A percentile compares a stretch with the other conserved stretches of the same genome.
Evolutionary conservation across 2,797 vertebrate genomes (phyloP).

Genomic region (Sylvia borin): DNA sequence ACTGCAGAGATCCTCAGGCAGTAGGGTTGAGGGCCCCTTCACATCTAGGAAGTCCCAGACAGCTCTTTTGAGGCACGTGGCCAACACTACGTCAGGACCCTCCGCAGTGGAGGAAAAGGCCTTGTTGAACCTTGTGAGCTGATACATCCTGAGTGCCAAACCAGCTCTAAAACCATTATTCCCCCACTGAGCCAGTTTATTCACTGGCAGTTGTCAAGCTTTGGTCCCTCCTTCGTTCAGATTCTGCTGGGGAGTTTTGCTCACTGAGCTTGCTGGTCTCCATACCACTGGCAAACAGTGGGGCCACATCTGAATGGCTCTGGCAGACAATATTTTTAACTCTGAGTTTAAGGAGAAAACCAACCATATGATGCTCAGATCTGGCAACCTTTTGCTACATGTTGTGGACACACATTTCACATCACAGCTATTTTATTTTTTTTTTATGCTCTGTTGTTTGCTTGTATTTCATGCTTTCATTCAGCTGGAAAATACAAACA

Average conservation of each 20-base stretch:
- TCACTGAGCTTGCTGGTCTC: not conserved
- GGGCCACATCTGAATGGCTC: not conserved
- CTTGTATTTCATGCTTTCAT: constrained; percentile 74
- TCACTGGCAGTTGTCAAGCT: not conserved
- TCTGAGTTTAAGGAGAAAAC: not conserved
- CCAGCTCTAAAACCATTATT: not conserved
- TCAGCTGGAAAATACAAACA: constrained; percentile 76
- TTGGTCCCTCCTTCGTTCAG: not conserved
- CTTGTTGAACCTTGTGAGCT: not conserved
- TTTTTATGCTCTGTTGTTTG: constrained; percentile 68
- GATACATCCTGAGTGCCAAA: not conserved
- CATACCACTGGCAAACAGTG: not conserved
- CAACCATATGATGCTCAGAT: not conserved
- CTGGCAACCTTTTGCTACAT: constrained; percentile 50
- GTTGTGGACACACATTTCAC: constrained; percentile 65
- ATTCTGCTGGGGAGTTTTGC: not conserved
- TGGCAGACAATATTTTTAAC: not conserved
- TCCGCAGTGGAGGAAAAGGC: fast-evolving
- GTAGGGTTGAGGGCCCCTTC: not conserved
- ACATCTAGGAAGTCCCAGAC: not conserved
- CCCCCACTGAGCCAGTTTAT: not conserved
- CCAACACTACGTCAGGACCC: not conserved
- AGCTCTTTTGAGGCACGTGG: fast-evolving
- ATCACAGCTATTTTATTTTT: constrained; percentile 59
- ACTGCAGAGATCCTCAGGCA: not conserved